Base-by-base conservation (phyloP, 2,113 vertebrate genomes). In the Rhynchopsitta pachyrhyncha region DNA sequence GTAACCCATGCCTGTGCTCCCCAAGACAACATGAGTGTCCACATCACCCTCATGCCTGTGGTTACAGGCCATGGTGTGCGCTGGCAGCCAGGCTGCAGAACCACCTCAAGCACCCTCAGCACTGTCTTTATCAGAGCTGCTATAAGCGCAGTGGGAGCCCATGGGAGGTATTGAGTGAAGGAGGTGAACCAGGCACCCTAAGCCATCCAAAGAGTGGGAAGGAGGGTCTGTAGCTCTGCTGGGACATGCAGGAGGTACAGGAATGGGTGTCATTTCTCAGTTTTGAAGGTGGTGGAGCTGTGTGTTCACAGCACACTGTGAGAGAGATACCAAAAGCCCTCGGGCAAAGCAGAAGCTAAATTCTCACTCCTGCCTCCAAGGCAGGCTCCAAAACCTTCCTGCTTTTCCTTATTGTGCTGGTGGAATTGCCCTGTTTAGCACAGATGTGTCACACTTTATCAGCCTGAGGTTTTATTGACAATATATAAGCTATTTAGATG, bases 41-140 rank as follows among this genome's bases (percentile, higher is more conserved):
- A 22, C 1, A 0, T 31, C 75, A 0, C 29, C 50, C n/a, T 39
- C 81, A 0, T 59, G 59, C 39, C n/a, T 20, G 12, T 24, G 37
- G 41, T 25, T 37, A 18, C 9, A 4, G 74, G 80, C 53, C 4
- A 2, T 8, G 29, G 20, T 10, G 39, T 9, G 22, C 20, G 49
- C 37, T 41, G 60, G 67, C 60, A 80, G 67, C 41, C 31, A 12
- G 52, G 41, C 52, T 53, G 31, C 52, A 33, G 80, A 84, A 62
- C 80, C 41, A 13, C 9, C 52, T 28, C 91, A 17, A 9, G 22
- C 47, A 37, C 25, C 60, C 59, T 37, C 53, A 16, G 52, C 52
- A 22, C 29, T 13, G 39, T 27, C 66, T 15, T 35, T 6, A 10
- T 4, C 6, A 42, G 81, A 64, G 35, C 62, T 19, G 20, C 24